These are phyloP conservation scores for Eupleurogrammus muticus DNA, from an alignment of 2,797 vertebrate genomes.

Conservation along the genomic window DNA sequence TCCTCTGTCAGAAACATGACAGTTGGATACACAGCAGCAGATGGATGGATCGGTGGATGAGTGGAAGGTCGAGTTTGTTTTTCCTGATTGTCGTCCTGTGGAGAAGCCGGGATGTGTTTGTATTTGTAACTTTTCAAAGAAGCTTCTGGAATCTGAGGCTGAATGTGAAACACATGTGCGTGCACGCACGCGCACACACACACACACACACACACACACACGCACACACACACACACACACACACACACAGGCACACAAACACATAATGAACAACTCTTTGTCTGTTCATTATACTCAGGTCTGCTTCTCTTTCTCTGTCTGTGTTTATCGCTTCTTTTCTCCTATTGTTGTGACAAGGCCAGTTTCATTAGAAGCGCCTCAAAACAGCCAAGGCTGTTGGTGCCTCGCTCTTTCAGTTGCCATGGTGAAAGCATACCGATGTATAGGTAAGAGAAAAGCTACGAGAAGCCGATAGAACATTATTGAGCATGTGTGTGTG, in stretches of 20 bases:
- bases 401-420: slow-evolving; percentile 61
- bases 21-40: slow-evolving; percentile 11
- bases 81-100: slow-evolving; percentile 19
- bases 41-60: slow-evolving; percentile 24
- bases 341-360: slow-evolving; percentile 58
- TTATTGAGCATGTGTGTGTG: slow-evolving; percentile 18
- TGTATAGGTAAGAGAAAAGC: slow-evolving; percentile 27
- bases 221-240: too few relatives aligned
- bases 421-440: slow-evolving; percentile 76
- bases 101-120: slow-evolving; percentile 29
- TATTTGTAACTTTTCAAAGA: slow-evolving; percentile 33
- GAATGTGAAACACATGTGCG: slow-evolving; percentile 22
- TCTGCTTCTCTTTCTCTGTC: background rate
- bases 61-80: background rate
- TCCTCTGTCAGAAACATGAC: slow-evolving; percentile 21
- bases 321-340: too few relatives aligned
- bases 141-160: slow-evolving; percentile 2
- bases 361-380: slow-evolving; percentile 50
- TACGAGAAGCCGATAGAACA: slow-evolving; percentile 17
- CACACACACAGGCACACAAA: background rate
- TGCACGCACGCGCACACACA: background rate
- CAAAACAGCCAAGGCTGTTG: slow-evolving; percentile 61
- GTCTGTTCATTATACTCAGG: slow-evolving; percentile 12
- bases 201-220: background rate
- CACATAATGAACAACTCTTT: slow-evolving; percentile 34